These are phyloP conservation scores for Catonia carolina DNA, from an alignment of 2,888 invertebrate genomes.

Conservation along the genomic window DNA sequence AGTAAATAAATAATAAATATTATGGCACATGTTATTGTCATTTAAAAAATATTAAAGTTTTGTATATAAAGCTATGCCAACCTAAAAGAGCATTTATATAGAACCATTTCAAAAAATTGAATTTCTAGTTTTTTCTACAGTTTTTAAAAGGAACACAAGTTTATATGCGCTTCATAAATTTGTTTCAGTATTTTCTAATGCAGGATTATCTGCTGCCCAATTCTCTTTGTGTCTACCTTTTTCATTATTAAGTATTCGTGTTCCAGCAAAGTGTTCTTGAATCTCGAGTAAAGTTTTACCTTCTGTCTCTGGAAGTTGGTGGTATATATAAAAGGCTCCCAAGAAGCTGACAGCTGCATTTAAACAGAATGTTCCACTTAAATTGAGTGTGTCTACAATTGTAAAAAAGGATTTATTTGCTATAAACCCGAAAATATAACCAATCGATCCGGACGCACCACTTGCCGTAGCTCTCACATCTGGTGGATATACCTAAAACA, in stretches of 20 bases:
- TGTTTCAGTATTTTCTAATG: conserved; percentile 32
- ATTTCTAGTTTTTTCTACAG: too few relatives aligned
- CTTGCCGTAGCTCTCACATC: conserved; percentile 64
- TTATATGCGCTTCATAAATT: conserved; percentile 27
- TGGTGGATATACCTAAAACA: conserved; percentile 53
- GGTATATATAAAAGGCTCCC: conserved; percentile 59
- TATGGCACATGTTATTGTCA: too few relatives aligned
- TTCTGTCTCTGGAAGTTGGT: conserved; percentile 73
- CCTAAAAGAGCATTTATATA: too few relatives aligned
- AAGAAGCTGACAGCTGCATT: conserved; percentile 44
- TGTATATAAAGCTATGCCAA: too few relatives aligned
- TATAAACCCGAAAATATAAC: conserved; percentile 68
- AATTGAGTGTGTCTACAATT: conserved; percentile 27
- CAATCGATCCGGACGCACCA: conserved; percentile 63
- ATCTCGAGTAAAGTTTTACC: conserved; percentile 66
- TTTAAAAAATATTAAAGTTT: too few relatives aligned
- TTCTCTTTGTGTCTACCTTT: conserved; percentile 38
- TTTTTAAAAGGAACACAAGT: too few relatives aligned
- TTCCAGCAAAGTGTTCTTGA: conserved; percentile 60
- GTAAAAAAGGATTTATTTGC: conserved; percentile 61
- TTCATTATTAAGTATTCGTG: conserved; percentile 42
- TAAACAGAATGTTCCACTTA: conserved; percentile 34
- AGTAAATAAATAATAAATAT: too few relatives aligned
- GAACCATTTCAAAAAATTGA: too few relatives aligned
- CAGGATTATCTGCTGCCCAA: conserved; percentile 41